Percentiles rank a stretch among this genome's conserved stretches.
Evolutionary conservation across 2,888 invertebrate genomes (phyloP).

Genomic region (Eustalomyia histrio): DNA sequence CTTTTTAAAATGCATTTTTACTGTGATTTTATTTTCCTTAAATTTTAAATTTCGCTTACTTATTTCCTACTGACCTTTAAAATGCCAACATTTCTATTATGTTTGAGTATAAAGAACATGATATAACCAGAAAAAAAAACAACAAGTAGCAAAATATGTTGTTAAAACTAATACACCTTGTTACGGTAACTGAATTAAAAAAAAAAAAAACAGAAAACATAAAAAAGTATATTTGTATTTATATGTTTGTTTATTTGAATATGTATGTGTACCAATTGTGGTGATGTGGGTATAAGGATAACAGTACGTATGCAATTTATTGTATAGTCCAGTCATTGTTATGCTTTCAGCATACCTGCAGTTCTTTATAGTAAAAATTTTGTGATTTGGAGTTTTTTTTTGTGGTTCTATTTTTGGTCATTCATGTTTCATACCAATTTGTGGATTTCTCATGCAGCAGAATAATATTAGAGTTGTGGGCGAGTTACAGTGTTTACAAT

Average conservation of each 20-base stretch:
- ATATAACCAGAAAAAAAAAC: slow-evolving; percentile 32
- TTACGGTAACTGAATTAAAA: slow-evolving; percentile 48
- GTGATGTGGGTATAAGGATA: not conserved
- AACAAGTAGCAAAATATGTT: slow-evolving; percentile 27
- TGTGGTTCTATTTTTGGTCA: slow-evolving; percentile 43
- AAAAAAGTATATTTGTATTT: not conserved
- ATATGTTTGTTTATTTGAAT: not conserved
- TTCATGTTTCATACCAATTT: slow-evolving; percentile 61
- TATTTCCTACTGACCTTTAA: not conserved
- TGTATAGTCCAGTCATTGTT: slow-evolving; percentile 42
- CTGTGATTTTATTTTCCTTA: too few species aligned
- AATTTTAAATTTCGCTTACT: too few species aligned
- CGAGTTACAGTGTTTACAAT: slow-evolving; percentile 51
- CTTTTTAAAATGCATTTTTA: too few species aligned
- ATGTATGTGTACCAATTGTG: not conserved
- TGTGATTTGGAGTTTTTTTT: slow-evolving; percentile 1
- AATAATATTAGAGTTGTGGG: slow-evolving; percentile 28
- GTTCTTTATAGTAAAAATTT: slow-evolving; percentile 31
- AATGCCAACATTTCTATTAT: slow-evolving; percentile 1
- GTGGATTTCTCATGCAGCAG: slow-evolving; percentile 49
- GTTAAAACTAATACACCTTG: slow-evolving; percentile 47
- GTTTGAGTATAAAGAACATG: slow-evolving; percentile 26
- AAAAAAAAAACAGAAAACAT: not conserved
- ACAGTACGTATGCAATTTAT: not conserved
- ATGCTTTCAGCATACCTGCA: slow-evolving; percentile 56